phyloP scores from a whole-genome alignment of 2,888 invertebrate genomes.

The Sinhomidia bicolor region DNA sequence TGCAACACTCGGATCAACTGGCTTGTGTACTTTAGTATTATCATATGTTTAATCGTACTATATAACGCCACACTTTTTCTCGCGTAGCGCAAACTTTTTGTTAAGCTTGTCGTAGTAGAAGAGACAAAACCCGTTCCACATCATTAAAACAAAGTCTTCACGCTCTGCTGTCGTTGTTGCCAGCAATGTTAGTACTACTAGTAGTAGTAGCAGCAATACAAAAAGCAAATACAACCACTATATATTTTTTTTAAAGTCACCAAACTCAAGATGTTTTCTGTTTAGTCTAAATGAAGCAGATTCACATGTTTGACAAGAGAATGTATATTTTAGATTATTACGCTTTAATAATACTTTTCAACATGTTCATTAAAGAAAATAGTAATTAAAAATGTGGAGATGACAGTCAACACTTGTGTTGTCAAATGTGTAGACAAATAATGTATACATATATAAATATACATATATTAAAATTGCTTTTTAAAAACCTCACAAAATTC shows the following conservation, averaged over 20 bases:
- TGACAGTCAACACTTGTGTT: background rate
- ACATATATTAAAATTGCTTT: background rate
- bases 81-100: too few species aligned
- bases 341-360: background rate
- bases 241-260: background rate
- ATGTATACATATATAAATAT: too few species aligned
- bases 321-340: too few species aligned
- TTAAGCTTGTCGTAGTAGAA: background rate
- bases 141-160: conserved; percentile 34
- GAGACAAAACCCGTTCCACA: conserved; percentile 40
- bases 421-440: too few species aligned
- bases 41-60: background rate
- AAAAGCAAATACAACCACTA: background rate
- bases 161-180: background rate
- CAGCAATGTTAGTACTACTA: background rate
- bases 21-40: background rate
- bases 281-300: background rate
- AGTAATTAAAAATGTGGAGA: background rate
- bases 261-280: background rate
- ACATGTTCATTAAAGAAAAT: background rate
- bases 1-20: background rate
- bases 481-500: background rate
- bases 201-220: background rate
- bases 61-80: background rate
- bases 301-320: background rate